Percentiles rank a stretch among this genome's conserved stretches.
Evolutionary conservation across 1,140 invertebrate genomes (phyloP).

Genomic region (Myzus persicae): DNA sequence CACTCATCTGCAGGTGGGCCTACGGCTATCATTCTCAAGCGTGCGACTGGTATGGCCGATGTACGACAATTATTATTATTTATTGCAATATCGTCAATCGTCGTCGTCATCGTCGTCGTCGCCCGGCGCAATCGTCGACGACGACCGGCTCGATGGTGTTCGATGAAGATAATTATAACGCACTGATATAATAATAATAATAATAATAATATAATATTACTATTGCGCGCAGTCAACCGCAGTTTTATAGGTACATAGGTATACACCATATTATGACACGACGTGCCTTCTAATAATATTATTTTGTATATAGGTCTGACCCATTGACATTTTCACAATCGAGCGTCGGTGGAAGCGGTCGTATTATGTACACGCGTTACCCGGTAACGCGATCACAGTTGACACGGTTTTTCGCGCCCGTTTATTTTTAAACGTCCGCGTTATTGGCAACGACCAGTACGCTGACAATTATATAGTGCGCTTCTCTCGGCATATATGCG

Average conservation of each 20-base stretch:
- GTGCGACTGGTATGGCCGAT: no score
- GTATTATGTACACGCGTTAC: conserved; percentile 17
- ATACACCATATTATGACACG: background rate
- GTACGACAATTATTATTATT: no score
- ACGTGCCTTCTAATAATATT: background rate
- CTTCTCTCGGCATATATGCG: background rate
- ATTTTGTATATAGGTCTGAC: conserved; percentile 43
- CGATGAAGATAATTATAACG: no score
- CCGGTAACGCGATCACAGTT: conserved; percentile 56
- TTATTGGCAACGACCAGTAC: conserved; percentile 49
- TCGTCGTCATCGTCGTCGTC: no score
- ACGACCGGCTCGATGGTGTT: no score
- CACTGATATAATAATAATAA: background rate
- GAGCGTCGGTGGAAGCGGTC: background rate
- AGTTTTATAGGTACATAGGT: background rate
- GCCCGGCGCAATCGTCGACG: no score
- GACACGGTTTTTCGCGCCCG: conserved; percentile 46
- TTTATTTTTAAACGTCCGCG: conserved; percentile 50
- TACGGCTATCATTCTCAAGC: no score
- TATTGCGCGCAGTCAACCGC: background rate
- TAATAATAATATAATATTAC: background rate
- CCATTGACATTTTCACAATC: conserved; percentile 57
- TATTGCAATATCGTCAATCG: no score
- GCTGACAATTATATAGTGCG: background rate
- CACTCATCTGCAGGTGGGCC: no score